Evolutionary conservation across 2,797 vertebrate genomes (phyloP), one percentile per base, ranked within the genome.

Genomic region (Pampus argenteus): DNA sequence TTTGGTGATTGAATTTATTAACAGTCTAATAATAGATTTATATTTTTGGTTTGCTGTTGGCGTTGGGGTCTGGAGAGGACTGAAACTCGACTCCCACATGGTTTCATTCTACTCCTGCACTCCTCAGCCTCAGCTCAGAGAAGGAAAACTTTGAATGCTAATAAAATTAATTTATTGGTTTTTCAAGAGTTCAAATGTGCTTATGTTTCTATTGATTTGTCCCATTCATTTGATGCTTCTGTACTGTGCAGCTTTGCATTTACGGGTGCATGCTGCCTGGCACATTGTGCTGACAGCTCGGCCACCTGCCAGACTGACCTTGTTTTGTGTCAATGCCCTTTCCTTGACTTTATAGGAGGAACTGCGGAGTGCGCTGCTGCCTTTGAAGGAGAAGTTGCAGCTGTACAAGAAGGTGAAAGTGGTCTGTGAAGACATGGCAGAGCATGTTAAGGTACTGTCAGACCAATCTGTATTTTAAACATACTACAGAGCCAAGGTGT

Each of bases 381-480:
- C 93, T 73, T 83, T 95, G 71, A 92, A 94, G 83, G 93, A 93
- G 23, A 95, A 94, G 77, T 62, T 95, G 78, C 91, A 93, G 69
- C 67, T 84, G 55, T 93, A 92, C 86, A 91, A 71, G 49, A 93
- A 91, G 67, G 85, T 82, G 0, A 93, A 84, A 86, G 48, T 54
- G 4, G 77, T 74, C 57, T 94, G 83, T 42, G 94, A 95, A 69
- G 84, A 94, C 81, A 91, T 91, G 65, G 71, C 87, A 51, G 87
- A 92, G 49, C 94, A 95, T 25, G 82, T 95, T 18, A 94, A 94
- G 94, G 95, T 95, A 90, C n/a, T 3, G 40, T 58, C 42, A 40
- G 6, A 20, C 25, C 40, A 8, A 69, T 58, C 66, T 44, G 14
- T 38, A 5, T 47, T 58, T 54, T 59, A 13, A 77, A 62, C 23